These are phyloP conservation scores for Poeciliopsis turneri DNA, from an alignment of 2,797 vertebrate species.

Conservation along the genomic window DNA sequence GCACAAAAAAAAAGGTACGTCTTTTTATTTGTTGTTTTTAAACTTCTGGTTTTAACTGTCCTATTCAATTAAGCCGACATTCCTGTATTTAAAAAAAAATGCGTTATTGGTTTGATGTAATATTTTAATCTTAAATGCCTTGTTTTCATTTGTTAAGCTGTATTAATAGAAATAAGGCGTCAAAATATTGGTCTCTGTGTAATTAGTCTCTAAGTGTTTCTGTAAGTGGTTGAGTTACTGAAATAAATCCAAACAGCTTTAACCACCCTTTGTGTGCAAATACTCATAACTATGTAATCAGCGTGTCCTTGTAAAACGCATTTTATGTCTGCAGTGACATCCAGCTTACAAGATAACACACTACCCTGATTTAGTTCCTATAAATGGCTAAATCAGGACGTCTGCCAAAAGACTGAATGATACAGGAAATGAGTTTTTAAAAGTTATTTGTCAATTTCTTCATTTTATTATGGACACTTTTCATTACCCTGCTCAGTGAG, in stretches of 20 bases:
- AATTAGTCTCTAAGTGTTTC: background rate
- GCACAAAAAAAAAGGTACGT: background rate
- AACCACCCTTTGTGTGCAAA: background rate
- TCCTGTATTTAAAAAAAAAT: background rate
- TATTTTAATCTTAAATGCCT: background rate
- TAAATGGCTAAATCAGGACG: conserved; percentile 9
- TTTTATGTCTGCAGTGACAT: background rate
- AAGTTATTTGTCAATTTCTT: conserved; percentile 35
- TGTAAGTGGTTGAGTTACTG: background rate
- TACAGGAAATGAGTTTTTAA: conserved; percentile 13
- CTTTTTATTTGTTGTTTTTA: background rate
- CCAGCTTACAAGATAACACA: conserved; percentile 3
- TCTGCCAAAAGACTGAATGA: conserved; percentile 4
- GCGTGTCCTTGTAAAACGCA: background rate
- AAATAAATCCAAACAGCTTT: background rate
- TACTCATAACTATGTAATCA: background rate
- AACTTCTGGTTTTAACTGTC: background rate
- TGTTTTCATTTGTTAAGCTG: background rate
- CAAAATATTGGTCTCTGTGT: background rate
- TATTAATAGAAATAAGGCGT: background rate
- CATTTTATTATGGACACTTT: conserved; percentile 43
- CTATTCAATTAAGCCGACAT: background rate
- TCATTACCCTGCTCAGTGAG: conserved; percentile 61
- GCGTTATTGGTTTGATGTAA: background rate
- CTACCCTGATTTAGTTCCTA: background rate